Percentiles rank a stretch among this genome's conserved stretches.
These are phyloP conservation scores for Cephalophus harveyi DNA, from an alignment of 2,113 vertebrate species.

Conservation along the genomic window DNA sequence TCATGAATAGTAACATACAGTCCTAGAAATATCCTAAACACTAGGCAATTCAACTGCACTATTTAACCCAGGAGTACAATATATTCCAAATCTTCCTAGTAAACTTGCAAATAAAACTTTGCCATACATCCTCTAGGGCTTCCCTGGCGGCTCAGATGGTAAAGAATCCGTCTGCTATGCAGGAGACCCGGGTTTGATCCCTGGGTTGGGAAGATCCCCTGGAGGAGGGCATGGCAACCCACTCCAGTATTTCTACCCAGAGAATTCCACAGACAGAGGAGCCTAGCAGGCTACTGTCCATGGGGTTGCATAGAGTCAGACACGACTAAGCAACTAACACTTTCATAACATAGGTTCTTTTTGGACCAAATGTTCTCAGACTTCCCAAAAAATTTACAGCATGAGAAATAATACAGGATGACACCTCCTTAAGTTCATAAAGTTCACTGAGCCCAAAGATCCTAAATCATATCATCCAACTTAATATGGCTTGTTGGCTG, in stretches of 20 bases:
- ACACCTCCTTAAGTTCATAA: not conserved
- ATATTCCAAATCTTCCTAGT: not conserved
- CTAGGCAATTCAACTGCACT: not conserved
- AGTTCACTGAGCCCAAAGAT: not conserved
- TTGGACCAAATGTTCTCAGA: not conserved
- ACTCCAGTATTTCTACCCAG: not conserved
- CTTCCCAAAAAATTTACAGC: not conserved
- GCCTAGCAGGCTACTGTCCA: not conserved
- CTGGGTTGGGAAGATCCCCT: not conserved
- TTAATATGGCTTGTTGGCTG: not conserved
- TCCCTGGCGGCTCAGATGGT: not conserved
- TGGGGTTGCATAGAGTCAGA: not conserved
- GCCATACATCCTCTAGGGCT: not conserved
- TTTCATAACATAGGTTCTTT: not conserved
- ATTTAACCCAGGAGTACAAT: not conserved
- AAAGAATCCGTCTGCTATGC: not conserved
- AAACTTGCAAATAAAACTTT: constrained; percentile 24
- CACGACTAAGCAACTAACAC: not conserved
- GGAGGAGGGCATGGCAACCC: not conserved
- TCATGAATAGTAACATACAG: not conserved
- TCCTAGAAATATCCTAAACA: not conserved
- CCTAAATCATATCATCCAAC: not conserved
- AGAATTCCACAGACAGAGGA: not conserved
- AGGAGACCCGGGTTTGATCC: not conserved
- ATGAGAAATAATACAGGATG: not conserved